Base-by-base conservation (phyloP, 2,113 vertebrate genomes). In the Gymnogyps californianus region DNA sequence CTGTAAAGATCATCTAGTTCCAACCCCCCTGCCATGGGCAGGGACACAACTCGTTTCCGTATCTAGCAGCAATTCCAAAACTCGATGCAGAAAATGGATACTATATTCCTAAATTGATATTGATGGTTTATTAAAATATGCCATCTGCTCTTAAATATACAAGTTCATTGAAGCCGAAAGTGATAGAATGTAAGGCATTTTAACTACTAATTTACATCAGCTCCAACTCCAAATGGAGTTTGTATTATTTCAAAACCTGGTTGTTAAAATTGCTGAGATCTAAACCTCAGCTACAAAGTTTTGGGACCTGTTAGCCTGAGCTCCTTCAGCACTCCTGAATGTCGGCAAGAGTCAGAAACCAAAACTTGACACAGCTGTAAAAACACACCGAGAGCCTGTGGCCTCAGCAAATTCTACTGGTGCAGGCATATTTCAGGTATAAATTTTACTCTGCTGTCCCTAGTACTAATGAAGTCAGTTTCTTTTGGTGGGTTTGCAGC, bases 281-380 rank as follows among this genome's bases (percentile, higher is more conserved):
- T 96, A 94, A 97, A 98, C 98, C 97, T 97, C 96, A 97, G 97
- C 97, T 98, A 96, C 98, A 97, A 97, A 97, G 97, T 96, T 97
- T 97, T 97, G 95, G 97, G 97, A 98, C 97, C 97, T 95, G 98
- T 98, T 98, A 98, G 97, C 97, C 97, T 97, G 98, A 96, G 98
- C 97, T 97, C 96, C 96, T 98, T 98, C 98, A 96, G 96, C 90
- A 95, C 97, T 98, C 96, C 93, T 97, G 96, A 98, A 97, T 97
- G 98, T 97, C 98, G 95, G 97, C 97, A 97, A 97, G 96, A 98
- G 98, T 98, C 94, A 97, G 98, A 98, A 98, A 98, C 96, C 96
- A 96, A 98, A 98, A 98, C 98, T 98, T 98, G 97, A 98, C 97
- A 94, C 98, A 99, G 98, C 99, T 99, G 98, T 99, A 96, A 98